Percentiles rank a stretch among this genome's conserved stretches.
These are phyloP conservation scores for Tamias sibiricus DNA, from an alignment of 2,113 vertebrate species.

Conservation along the genomic window DNA sequence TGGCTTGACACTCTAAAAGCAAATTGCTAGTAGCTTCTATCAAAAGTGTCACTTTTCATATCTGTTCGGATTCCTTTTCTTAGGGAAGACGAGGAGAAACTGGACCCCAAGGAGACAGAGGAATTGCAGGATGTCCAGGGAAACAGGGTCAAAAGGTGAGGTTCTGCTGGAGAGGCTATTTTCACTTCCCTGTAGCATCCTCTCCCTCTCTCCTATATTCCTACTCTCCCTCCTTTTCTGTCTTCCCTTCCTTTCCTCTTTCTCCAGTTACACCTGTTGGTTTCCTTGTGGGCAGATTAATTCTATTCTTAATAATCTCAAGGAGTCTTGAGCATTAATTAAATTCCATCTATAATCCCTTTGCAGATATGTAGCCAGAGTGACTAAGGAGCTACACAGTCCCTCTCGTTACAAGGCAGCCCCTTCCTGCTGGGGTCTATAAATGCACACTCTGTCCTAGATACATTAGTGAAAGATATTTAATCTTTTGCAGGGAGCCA, in stretches of 20 bases:
- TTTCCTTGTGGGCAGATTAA: not conserved
- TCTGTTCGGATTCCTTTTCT: conserved; percentile 39
- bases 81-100: conserved; percentile 74
- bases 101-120: conserved; percentile 66
- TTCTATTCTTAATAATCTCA: not conserved
- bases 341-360: not conserved
- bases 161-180: not conserved
- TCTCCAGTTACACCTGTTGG: not conserved
- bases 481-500: conserved; percentile 74
- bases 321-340: not conserved
- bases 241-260: not conserved
- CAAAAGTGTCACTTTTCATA: not conserved
- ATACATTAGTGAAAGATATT: not conserved
- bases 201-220: not conserved
- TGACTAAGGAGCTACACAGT: not conserved
- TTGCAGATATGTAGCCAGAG: not conserved
- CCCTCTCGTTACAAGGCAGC: not conserved
- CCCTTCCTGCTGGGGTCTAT: not conserved
- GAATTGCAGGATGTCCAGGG: conserved; percentile 64
- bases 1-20: not conserved
- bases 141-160: conserved; percentile 66
- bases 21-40: not conserved
- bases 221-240: not conserved
- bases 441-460: not conserved
- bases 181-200: fast-evolving